Conservation (phyloP, 1,140 invertebrate species). For the Drosophila eugracilis region DNA sequence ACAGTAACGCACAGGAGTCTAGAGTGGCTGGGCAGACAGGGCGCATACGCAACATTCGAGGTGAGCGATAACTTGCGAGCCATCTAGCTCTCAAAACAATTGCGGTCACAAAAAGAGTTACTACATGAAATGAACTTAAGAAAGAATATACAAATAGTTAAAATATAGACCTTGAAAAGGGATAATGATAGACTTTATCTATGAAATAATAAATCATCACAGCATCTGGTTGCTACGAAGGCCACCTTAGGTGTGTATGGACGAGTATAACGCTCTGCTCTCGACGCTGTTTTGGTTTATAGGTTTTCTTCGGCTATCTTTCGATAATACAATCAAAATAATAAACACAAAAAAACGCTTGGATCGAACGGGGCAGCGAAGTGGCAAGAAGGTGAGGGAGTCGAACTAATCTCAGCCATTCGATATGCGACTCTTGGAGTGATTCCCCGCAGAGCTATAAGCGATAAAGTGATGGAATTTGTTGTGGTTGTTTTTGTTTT, state of each 20-base stretch:
- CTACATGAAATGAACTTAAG: not conserved
- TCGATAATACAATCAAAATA: constrained; percentile 39
- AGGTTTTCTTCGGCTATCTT: constrained; percentile 27
- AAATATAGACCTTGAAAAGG: no score
- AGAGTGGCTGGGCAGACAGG: constrained; percentile 18
- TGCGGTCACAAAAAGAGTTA: not conserved
- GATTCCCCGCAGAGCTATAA: constrained; percentile 9
- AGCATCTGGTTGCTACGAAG: not conserved
- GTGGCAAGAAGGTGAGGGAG: constrained; percentile 4
- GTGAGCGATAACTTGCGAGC: constrained; percentile 1
- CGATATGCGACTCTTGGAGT: constrained; percentile 17
- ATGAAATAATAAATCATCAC: no score
- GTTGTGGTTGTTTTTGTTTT: no score
- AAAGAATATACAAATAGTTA: no score
- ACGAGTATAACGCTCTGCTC: no score
- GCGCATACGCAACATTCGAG: constrained; percentile 47
- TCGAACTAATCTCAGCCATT: constrained; percentile 17
- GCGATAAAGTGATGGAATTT: constrained; percentile 18
- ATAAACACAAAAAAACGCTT: constrained; percentile 12
- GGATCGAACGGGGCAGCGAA: no score
- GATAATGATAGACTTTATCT: no score
- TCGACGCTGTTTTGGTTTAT: not conserved
- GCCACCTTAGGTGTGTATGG: not conserved
- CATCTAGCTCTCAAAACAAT: not conserved
- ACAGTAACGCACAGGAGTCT: constrained; percentile 23